Evolutionary conservation across 2,888 invertebrate species (phyloP), one percentile per base, ranked within the genome.

Genomic region (Cephus spinipes): DNA sequence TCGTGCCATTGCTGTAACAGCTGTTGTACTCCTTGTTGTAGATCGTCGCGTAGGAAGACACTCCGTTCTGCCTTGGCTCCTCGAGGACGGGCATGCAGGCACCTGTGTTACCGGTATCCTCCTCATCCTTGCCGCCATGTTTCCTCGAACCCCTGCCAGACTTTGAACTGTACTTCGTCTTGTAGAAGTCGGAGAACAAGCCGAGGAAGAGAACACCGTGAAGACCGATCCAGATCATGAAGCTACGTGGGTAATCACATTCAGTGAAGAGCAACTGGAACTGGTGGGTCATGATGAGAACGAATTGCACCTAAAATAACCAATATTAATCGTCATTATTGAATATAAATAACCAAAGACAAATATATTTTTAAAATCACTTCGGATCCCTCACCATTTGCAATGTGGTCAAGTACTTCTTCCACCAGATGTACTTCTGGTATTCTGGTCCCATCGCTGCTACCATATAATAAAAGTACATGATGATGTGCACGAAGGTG

Each of bases 381-480:
- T 71, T 11, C 23, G 4, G 9, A 9, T 75, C 40, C 85, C 92
- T 92, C 93, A 97, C 97, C 96, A 99, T 98, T 94, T 98, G 98
- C 93, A 98, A 95, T 84, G 95, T 95, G 79, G 98, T 98, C 87
- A 99, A 95, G 92, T 98, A 97, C 90, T 97, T 98, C 93, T 98
- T 99, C 98, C 98, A 99, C 98, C 98, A 98, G 86, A 98, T 96
- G 92, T 95, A 98, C 92, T 97, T 97, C 92, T 97, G 97, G 92
- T 97, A 98, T 89, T 94, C 93, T 71, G 98, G 98, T 76, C 98
- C 98, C 95, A 98, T 95, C 34, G 98, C 98, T 9, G 98, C 95
- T 81, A 98, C 94, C 95, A 98, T 98, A 92, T 98, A 99, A 92
- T 99, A 99, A 92, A 97, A 97, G 92, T 99, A 98, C 98, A 99